Conservation (phyloP, 2,113 vertebrate genomes). For the Gymnobelideus leadbeateri region DNA sequence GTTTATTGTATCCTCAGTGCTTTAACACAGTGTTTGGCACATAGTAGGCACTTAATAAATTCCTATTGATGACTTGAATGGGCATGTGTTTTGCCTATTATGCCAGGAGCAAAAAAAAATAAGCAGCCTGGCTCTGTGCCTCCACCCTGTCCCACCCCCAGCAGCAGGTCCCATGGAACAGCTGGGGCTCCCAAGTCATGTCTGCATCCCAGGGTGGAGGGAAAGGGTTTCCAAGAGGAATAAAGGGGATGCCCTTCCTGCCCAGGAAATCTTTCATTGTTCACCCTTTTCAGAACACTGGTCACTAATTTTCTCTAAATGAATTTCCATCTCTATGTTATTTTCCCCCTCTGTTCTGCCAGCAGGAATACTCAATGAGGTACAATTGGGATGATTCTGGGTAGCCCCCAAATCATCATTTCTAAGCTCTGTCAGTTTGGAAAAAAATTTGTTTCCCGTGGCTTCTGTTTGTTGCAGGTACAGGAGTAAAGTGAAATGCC, state of each 20-base stretch:
- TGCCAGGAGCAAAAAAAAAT: background rate
- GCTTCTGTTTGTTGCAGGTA: background rate
- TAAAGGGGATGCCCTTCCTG: background rate
- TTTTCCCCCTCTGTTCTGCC: background rate
- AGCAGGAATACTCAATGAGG: background rate
- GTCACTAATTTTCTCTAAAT: conserved; percentile 12
- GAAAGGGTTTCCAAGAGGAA: background rate
- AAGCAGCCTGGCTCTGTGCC: background rate
- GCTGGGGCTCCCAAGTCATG: background rate
- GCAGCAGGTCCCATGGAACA: background rate
- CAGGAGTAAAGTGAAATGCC: background rate
- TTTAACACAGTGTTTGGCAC: background rate
- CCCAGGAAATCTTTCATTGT: background rate
- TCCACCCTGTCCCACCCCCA: background rate
- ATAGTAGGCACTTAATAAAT: background rate
- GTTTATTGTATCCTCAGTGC: background rate
- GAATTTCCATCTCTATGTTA: background rate
- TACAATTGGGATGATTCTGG: background rate
- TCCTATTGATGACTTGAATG: background rate
- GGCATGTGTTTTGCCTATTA: background rate
- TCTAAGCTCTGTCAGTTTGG: background rate
- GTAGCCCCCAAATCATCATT: conserved; percentile 1
- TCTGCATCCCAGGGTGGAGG: background rate
- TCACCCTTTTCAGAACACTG: background rate
- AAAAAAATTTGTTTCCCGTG: background rate